Base-by-base conservation (phyloP, 2,888 invertebrate genomes). In the Heliconius charithonia region DNA sequence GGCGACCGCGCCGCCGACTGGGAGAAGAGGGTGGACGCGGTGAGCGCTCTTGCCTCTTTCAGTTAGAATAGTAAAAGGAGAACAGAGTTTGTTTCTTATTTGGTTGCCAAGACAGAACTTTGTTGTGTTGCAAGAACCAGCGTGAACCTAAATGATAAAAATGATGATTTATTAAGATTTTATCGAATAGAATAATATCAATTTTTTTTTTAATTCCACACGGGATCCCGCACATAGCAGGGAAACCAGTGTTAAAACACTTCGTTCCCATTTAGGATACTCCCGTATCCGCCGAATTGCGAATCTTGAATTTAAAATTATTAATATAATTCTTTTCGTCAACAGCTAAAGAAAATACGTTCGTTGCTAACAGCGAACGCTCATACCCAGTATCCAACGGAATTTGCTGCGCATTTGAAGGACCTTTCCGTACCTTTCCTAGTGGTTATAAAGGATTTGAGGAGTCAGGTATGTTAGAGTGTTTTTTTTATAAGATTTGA, bases 11-110 rank as follows among this genome's bases (percentile, higher is more conserved):
- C 96, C 85, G 97, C 97, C 85, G 98, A 98, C 88, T 99, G 99
- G 99, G 98, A 98, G 93, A 98, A 98, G 90, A 95, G 99, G 79
- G 96, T 97, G n/a, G 99, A 99, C 79, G 97, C 97, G 83, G 98
- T 98, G 90, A 95, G 96, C n/a, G n/a, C n/a, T n/a, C n/a, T n/a
- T n/a, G n/a, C n/a, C n/a, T n/a, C n/a, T n/a, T n/a, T n/a, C n/a
- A n/a, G n/a, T 19, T 19, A 51, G 22, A n/a, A n/a, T 12, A n/a
- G n/a, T n/a, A 59, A 59, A 22, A 10, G 10, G 12, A 59, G n/a
- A 59, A n/a, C 59, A 0, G 10, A 59, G 22, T 56, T 56, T 56
- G 10, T 56, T 19, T 12, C 56, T 41, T 41, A 41, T 41, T 37
- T 37, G 37, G 9, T 37, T 37, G 37, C 10, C 37, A 10, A 37